Base-by-base conservation (phyloP, 2,113 vertebrate genomes). In the Globicephala melas region DNA sequence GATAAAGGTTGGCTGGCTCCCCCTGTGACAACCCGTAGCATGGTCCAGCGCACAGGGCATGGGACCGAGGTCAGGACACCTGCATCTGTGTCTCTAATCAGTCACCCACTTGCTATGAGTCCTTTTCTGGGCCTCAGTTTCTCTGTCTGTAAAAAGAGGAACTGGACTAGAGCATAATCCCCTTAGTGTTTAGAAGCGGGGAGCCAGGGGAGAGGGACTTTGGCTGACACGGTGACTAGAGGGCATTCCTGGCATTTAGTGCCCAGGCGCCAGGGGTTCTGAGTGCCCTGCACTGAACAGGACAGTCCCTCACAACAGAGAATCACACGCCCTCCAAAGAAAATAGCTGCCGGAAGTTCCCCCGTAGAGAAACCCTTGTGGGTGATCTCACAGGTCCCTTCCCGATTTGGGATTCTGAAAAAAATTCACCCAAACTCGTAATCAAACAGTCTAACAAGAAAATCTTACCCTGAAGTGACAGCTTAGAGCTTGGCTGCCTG, bases 401-500 rank as follows among this genome's bases (percentile, higher is more conserved):
- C 91, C 21, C 0, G 50, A 71, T 53, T 70, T 76, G 65, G 44
- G 84, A 63, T 84, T 90, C 70, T 83, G 76, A 18, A 38, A 38
- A 33, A 50, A 38, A 53, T 77, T 79, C 41, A 12, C 38, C 82
- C 77, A 85, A 85, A 95, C 67, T 85, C 73, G 2, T 77, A 73
- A 94, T 87, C 76, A 94, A 81, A 93, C 3, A 8, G 94, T 94
- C 53, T 28, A 65, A 90, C 94, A 85, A 50, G 85, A 63, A 95
- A 92, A 44, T 58, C 80, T 90, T 97, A 92, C 91, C 74, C 87
- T 92, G 74, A 81, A 95, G 47, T 62, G 84, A 90, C 94, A 94
- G 96, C 91, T 77, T 67, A 76, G 80, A 58, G 93, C 91, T 84
- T 79, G 92, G 68, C 90, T 41, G 94, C 83, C 74, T 95, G 0